Evolutionary conservation across 2,113 vertebrate genomes (phyloP), one percentile per base, ranked within the genome.

Genomic region (Anoura caudifer): DNA sequence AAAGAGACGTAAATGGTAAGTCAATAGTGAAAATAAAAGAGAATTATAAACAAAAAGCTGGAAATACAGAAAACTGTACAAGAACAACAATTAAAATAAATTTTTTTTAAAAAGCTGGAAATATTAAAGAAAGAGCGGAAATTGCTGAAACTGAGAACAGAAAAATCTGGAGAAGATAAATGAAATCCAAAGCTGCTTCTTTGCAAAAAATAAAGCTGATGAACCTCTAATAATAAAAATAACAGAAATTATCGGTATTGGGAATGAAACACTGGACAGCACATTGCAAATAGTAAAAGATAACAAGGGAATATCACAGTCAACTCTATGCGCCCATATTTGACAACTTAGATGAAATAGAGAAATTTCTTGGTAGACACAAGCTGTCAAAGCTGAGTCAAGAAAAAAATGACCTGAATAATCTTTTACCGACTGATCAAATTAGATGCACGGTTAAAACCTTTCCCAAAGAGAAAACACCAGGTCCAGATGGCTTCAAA

Each of bases 351-450:
- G 50, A 38, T 87, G 54, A 96, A 94, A 63, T 6, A 36, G 56
- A 59, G 31, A 61, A 41, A 56, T 47, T n/a, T 26, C 38, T 33
- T 17, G 31, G 43, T 75, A 76, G 36, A 45, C 7, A 59, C 56
- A 43, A 75, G 69, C 4, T 61, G 7, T 36, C 38, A 61, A 73
- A 61, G n/a, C 17, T 96, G 67, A 93, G n/a, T 75, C 24, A 17
- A 45, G 31, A 87, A 87, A 70, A 93, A 93, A 56, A n/a, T 81
- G 93, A 43, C 47, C 31, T 59, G n/a, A 86, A 90, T 67, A 87
- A 81, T 17, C 2, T 43, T 94, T 28, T 52, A 73, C 36, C n/a
- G 80, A 89, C 43, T 70, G 52, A 84, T 83, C 43, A 92, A 73
- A 89, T 85, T 52, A 91, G 85, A 80, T 45, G 14, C 31, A 67